Evolutionary conservation across 2,888 invertebrate genomes (phyloP).

Genomic region (Acleris emargana): DNA sequence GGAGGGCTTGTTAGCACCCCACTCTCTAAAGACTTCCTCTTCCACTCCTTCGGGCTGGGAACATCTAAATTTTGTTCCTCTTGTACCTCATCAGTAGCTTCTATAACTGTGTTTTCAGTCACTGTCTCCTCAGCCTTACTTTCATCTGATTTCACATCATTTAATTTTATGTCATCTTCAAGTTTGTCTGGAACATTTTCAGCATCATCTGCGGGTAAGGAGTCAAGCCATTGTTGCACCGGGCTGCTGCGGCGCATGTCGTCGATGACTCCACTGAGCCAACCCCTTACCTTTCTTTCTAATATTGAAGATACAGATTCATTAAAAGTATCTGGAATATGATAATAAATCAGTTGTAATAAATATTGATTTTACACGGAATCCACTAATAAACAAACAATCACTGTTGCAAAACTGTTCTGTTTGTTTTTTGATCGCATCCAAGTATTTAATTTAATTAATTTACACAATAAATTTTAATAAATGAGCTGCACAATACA

Average conservation of each 20-base stretch:
- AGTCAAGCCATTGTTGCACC: slow-evolving; percentile 91
- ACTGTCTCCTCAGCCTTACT: slow-evolving; percentile 66
- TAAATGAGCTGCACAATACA: slow-evolving; percentile 12
- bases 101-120: slow-evolving; percentile 68
- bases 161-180: slow-evolving; percentile 31
- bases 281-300: slow-evolving; percentile 76
- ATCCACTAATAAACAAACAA: too few species aligned
- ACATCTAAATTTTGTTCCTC: slow-evolving; percentile 67
- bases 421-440: too few species aligned
- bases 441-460: slow-evolving; percentile 3
- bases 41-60: slow-evolving; percentile 65
- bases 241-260: slow-evolving; percentile 87
- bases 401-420: too few species aligned
- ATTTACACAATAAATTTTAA: slow-evolving; percentile 4
- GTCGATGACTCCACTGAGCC: slow-evolving; percentile 78
- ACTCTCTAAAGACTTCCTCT: slow-evolving; percentile 72
- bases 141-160: slow-evolving; percentile 57
- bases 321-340: slow-evolving; percentile 71
- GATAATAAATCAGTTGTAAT: neutral
- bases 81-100: slow-evolving; percentile 46
- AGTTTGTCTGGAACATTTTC: slow-evolving; percentile 41
- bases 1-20: slow-evolving; percentile 61
- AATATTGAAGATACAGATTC: slow-evolving; percentile 75
- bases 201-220: slow-evolving; percentile 78
- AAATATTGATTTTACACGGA: too few species aligned